Percentiles rank a stretch among this genome's conserved stretches.
Evolutionary conservation across 2,113 vertebrate species (phyloP).

Genomic region (Cebus imitator): DNA sequence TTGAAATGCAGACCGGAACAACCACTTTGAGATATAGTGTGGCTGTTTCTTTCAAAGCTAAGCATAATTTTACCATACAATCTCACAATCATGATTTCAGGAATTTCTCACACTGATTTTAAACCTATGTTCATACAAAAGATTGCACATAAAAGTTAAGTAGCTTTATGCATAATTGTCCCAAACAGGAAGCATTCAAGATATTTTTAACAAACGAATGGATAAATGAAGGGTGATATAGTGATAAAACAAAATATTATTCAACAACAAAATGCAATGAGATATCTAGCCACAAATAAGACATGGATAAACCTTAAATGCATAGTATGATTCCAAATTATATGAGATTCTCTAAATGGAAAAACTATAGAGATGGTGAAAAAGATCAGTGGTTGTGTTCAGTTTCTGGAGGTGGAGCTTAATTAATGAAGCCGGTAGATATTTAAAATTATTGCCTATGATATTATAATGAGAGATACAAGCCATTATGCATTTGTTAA

Average conservation of each 20-base stretch:
- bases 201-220: background rate
- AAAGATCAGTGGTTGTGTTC: background rate
- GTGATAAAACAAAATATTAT: background rate
- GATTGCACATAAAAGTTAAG: background rate
- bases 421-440: background rate
- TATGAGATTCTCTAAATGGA: background rate
- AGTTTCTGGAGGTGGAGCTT: background rate
- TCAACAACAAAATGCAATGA: background rate
- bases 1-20: background rate
- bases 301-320: background rate
- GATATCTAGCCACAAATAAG: background rate
- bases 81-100: background rate
- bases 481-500: background rate
- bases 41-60: background rate
- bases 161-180: background rate
- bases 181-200: background rate
- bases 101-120: background rate
- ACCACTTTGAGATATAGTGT: background rate
- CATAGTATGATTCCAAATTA: background rate
- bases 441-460: background rate
- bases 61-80: background rate
- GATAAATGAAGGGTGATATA: background rate
- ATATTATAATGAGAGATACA: background rate
- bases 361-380: background rate
- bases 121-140: background rate